phyloP scores from a whole-genome alignment of 2,797 vertebrate genomes.

The Crotalus adamanteus region DNA sequence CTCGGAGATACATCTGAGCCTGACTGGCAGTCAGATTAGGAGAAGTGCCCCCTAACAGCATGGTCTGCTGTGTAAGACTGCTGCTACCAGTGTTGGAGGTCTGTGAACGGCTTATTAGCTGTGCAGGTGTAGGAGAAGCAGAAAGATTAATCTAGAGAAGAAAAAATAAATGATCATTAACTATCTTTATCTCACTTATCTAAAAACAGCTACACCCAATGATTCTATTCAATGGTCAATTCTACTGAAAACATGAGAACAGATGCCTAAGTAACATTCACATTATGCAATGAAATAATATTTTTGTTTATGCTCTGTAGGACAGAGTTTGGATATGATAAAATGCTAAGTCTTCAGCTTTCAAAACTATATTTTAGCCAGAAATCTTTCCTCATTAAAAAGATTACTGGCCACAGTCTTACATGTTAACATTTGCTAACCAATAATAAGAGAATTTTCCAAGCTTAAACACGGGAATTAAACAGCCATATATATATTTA shows the following conservation, averaged over 20 bases:
- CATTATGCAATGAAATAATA: neutral
- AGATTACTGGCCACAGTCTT: neutral
- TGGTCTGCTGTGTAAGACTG: conserved; percentile 89
- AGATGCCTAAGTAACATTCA: neutral
- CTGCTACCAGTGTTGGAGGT: conserved; percentile 81
- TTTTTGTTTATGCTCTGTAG: neutral
- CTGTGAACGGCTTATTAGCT: conserved; percentile 86
- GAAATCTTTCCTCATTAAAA: neutral
- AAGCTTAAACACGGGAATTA: neutral
- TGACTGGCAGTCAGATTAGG: conserved; percentile 85
- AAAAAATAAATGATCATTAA: conserved; percentile 67
- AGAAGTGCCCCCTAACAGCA: conserved; percentile 88
- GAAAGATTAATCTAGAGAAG: conserved; percentile 82
- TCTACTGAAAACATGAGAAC: neutral
- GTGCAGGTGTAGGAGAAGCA: conserved; percentile 82
- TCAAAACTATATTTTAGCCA: neutral
- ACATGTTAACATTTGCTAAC: neutral
- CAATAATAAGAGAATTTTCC: neutral
- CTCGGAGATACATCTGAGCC: conserved; percentile 94
- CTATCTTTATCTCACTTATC: neutral
- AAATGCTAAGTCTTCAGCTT: neutral
- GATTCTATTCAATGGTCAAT: neutral
- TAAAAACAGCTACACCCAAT: neutral
- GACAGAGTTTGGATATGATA: neutral
- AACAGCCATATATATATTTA: neutral